Percentiles rank a stretch among this genome's conserved stretches.
phyloP scores from a whole-genome alignment of 2,113 vertebrate species.

The Paradoxurus hermaphroditus region DNA sequence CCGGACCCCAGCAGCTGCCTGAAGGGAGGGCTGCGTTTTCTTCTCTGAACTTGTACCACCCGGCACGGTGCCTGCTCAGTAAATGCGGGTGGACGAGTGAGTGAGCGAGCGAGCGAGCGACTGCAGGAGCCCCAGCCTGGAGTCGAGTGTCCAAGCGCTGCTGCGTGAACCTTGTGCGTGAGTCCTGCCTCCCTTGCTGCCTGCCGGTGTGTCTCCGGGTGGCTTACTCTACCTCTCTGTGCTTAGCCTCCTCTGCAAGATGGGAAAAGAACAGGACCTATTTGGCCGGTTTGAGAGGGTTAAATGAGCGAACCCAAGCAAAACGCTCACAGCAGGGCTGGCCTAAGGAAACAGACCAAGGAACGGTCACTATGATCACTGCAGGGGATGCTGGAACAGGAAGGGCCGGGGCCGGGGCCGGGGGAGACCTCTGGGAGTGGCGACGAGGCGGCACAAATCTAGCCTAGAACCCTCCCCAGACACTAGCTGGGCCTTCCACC shows the following conservation, averaged over 20 bases:
- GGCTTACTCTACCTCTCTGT: not conserved
- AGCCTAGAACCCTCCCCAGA: not conserved
- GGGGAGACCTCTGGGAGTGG: not conserved
- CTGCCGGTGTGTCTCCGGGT: not conserved
- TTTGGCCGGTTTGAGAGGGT: not conserved
- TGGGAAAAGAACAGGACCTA: not conserved
- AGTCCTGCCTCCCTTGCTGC: not conserved
- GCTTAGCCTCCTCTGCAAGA: not conserved
- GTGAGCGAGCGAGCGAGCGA: not conserved
- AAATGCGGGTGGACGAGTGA: not conserved
- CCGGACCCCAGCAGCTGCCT: not conserved
- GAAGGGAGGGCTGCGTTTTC: not conserved
- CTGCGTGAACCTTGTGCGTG: not conserved
- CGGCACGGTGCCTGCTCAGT: not conserved
- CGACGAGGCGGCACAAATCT: not conserved
- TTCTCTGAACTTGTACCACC: not conserved
- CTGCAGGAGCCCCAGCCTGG: too few species aligned
- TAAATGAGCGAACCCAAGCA: too few species aligned
- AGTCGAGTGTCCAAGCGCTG: not conserved
- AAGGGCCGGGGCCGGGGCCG: not conserved
- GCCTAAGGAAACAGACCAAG: not conserved
- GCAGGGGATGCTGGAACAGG: not conserved
- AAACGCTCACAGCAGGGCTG: not conserved
- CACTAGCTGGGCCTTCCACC: not conserved
- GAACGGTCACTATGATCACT: not conserved